Percentiles rank a stretch among this genome's conserved stretches.
phyloP scores from a whole-genome alignment of 2,888 invertebrate species.

The Harmothoe impar region DNA sequence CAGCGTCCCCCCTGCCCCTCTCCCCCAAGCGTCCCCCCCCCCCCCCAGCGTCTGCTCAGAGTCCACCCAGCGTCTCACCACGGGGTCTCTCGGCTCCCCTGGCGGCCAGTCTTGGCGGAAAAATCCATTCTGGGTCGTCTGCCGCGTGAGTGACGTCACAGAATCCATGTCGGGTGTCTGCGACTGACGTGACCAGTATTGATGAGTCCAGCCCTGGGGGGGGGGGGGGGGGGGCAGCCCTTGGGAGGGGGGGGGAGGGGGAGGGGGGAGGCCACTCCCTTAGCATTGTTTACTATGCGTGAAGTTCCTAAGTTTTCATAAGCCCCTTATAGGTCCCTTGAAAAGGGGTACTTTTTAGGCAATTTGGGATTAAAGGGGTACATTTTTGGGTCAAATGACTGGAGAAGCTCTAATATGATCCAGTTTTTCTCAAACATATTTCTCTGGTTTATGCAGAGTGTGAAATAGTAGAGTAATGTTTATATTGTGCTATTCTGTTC shows the following conservation, averaged over 20 bases:
- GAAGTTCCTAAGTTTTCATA: too few species aligned
- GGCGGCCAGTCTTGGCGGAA: neutral
- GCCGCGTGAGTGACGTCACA: neutral
- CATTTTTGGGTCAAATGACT: neutral
- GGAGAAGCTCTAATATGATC: neutral
- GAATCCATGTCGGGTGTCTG: conserved; percentile 5
- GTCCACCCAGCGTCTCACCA: neutral
- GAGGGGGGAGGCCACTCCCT: neutral
- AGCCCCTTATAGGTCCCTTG: neutral
- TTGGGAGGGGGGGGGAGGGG: neutral
- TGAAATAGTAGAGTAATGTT: neutral
- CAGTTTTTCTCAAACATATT: too few species aligned
- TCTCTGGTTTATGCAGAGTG: too few species aligned
- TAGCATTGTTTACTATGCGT: neutral
- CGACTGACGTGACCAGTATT: neutral
- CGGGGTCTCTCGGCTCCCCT: neutral
- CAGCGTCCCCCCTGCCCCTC: neutral
- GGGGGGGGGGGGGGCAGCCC: neutral
- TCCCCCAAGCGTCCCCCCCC: neutral
- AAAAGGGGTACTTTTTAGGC: neutral
- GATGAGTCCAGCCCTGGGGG: neutral
- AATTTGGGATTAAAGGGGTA: neutral
- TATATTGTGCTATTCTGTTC: neutral
- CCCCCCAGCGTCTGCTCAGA: neutral
- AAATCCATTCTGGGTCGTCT: neutral